A percentile compares a stretch with the other conserved stretches of the same genome.
Evolutionary conservation across 1,140 invertebrate species (phyloP).

Genomic region (Drosophila sucinea): DNA sequence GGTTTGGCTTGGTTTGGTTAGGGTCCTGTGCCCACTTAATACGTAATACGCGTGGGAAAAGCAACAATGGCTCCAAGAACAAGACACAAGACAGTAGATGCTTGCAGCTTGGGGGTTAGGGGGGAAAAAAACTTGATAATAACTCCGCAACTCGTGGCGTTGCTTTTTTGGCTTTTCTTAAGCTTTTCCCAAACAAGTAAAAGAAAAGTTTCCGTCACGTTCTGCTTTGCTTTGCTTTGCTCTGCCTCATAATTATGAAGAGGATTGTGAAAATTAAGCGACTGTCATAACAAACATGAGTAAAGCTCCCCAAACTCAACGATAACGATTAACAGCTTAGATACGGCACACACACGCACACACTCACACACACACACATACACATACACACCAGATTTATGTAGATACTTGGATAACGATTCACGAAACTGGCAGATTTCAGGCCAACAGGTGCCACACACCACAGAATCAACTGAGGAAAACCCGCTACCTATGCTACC

Average conservation of each 20-base stretch:
- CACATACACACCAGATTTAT: constrained; percentile 2
- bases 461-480: constrained; percentile 9
- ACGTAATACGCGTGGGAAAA: constrained; percentile 80
- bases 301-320: constrained; percentile 37
- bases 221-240: constrained; percentile 15
- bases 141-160: constrained; percentile 57
- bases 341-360: constrained; percentile 42
- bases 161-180: constrained; percentile 76
- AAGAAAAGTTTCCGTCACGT: constrained; percentile 49
- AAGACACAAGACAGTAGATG: neutral
- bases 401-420: neutral
- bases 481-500: too few relatives aligned
- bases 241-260: constrained; percentile 65
- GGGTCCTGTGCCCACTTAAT: constrained; percentile 58
- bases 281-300: constrained; percentile 57
- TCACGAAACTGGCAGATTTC: constrained; percentile 11
- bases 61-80: constrained; percentile 54
- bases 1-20: neutral
- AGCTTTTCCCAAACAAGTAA: constrained; percentile 29
- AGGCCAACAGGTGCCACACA: constrained; percentile 61
- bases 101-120: neutral
- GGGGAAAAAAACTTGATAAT: constrained; percentile 67
- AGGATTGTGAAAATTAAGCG: constrained; percentile 72
- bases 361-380: constrained; percentile 24
- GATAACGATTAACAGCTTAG: constrained; percentile 61